A percentile compares a stretch with the other conserved stretches of the same genome.
phyloP scores from a whole-genome alignment of 2,888 invertebrate species.

The Bembecia ichneumoniformis region DNA sequence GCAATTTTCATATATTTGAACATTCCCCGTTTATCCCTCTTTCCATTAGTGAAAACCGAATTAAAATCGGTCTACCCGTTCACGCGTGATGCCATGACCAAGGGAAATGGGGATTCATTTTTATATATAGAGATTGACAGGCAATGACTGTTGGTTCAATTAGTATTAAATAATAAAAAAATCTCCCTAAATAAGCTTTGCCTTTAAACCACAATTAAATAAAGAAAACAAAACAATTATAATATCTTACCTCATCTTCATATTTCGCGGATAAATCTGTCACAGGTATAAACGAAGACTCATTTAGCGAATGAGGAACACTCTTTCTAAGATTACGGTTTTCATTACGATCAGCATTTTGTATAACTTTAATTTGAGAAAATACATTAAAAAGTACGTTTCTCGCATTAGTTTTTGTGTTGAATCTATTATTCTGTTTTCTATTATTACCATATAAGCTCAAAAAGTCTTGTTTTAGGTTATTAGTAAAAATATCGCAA shows the following conservation, averaged over 20 bases:
- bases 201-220: too few relatives aligned
- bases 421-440: background rate
- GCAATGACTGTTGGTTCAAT: too few relatives aligned
- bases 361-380: constrained; percentile 41
- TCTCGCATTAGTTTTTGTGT: constrained; percentile 15
- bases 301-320: constrained; percentile 16
- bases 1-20: too few relatives aligned
- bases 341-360: constrained; percentile 31
- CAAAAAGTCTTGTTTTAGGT: background rate
- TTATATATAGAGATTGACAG: too few relatives aligned
- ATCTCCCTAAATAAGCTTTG: too few relatives aligned
- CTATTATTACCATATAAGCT: background rate
- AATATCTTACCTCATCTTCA: constrained; percentile 22
- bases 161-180: too few relatives aligned
- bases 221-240: too few relatives aligned
- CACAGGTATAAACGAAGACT: constrained; percentile 25
- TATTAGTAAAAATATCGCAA: background rate
- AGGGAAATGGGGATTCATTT: too few relatives aligned
- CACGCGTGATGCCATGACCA: too few relatives aligned
- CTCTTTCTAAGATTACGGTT: constrained; percentile 10
- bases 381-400: constrained; percentile 39
- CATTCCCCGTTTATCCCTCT: too few relatives aligned
- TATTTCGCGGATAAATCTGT: constrained; percentile 24
- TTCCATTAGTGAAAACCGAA: too few relatives aligned
- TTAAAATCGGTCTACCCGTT: too few relatives aligned